Evolutionary conservation across 2,888 invertebrate genomes (phyloP), one percentile per base, ranked within the genome.

Genomic region (Alviniconcha strummeri): DNA sequence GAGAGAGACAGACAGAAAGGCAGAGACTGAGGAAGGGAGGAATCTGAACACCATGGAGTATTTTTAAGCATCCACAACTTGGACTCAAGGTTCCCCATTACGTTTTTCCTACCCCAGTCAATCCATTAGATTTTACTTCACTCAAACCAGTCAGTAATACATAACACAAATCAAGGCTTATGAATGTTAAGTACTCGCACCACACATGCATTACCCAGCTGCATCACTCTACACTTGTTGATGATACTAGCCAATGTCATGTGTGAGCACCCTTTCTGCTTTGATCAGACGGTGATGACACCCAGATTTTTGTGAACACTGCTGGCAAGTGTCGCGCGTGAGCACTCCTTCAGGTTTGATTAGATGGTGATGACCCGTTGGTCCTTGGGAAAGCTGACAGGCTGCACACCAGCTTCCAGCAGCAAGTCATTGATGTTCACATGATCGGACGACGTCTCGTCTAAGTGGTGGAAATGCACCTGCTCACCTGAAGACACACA

Each of bases 351-450:
- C 15, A 75, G 13, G 11, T 19, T 36, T 36, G 55, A 71, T 85
- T 81, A 91, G 57, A 91, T 76, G 9, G 88, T 86, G 69, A 86
- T 87, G 5, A 93, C 89, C 17, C 92, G 78, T 17, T 88, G 90
- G 86, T 93, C 93, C 79, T 88, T 91, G 7, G 90, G 90, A 86
- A 92, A 93, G 84, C 91, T 92, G 80, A 93, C 92, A 75, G 85
- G 87, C 74, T 89, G 88, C 11, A 92, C 91, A 4, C 91, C 92
- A 17, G 91, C 92, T 19, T 80, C 78, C 17, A 84, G 81, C 7
- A 93, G 88, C 8, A 92, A 84, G 15, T 91, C 90, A 86, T 92
- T 93, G 81, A 93, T 92, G 36, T 90, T 86, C 11, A 86, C 87
- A 74, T 92, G 93, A 82, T 92, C 92, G 11, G 89, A 81, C 11